Percentiles rank a stretch among this genome's conserved stretches.
Conservation (phyloP, 2,888 invertebrate species). For the Archips crataeganus region DNA sequence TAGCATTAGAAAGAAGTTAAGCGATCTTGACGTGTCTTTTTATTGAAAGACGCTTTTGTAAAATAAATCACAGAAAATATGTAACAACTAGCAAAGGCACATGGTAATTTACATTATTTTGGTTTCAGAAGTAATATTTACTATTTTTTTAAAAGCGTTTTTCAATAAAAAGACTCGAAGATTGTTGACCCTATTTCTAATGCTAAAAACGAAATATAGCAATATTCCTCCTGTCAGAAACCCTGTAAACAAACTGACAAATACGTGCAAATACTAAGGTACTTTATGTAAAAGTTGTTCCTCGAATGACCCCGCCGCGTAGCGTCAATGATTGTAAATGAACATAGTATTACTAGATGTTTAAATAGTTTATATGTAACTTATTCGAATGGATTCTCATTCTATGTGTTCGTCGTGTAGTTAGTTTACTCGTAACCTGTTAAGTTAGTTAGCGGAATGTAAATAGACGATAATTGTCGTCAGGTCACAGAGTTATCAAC, state of each 20-base stretch:
- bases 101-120: too few species aligned
- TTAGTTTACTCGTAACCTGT: slow-evolving; percentile 48
- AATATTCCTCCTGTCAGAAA: too few species aligned
- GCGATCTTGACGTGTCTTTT: too few species aligned
- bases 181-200: too few species aligned
- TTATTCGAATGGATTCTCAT: slow-evolving; percentile 50
- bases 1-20: too few species aligned
- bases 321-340: slow-evolving; percentile 26
- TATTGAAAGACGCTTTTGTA: too few species aligned
- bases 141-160: too few species aligned
- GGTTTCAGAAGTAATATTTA: too few species aligned
- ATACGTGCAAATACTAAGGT: neutral
- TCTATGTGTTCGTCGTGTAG: slow-evolving; percentile 50
- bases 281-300: neutral
- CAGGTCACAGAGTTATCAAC: slow-evolving; percentile 26
- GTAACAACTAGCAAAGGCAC: too few species aligned
- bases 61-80: too few species aligned
- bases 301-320: slow-evolving; percentile 14
- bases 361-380: slow-evolving; percentile 45
- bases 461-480: slow-evolving; percentile 64
- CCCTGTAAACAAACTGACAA: neutral
- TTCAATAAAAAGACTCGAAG: too few species aligned
- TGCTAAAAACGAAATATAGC: too few species aligned
- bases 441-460: slow-evolving; percentile 66
- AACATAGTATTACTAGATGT: slow-evolving; percentile 36